These are phyloP conservation scores for Betta splendens DNA, from an alignment of 2,797 vertebrate species.

Conservation along the genomic window DNA sequence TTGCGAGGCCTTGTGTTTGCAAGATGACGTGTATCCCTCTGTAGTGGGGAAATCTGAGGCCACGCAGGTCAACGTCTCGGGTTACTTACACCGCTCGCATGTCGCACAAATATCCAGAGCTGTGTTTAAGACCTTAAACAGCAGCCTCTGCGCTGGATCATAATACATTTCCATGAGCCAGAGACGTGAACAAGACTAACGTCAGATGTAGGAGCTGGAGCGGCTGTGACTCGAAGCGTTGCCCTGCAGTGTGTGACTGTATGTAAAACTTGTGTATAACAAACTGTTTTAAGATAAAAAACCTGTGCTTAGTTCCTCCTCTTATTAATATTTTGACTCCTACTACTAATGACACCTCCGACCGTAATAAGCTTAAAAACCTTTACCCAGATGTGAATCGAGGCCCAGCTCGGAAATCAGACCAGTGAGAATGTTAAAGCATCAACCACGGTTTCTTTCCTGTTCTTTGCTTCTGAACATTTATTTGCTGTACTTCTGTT, in stretches of 20 bases:
- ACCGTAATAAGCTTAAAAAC: constrained; percentile 77
- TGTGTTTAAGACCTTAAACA: not conserved
- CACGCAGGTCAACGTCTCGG: constrained; percentile 44
- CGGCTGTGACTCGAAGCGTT: constrained; percentile 38
- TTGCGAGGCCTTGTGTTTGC: constrained; percentile 93
- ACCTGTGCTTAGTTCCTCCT: constrained; percentile 82
- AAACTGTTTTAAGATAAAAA: constrained; percentile 79
- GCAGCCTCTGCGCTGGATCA: constrained; percentile 42
- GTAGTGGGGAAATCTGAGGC: constrained; percentile 85
- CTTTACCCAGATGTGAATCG: constrained; percentile 63
- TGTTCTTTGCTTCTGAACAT: constrained; percentile 38
- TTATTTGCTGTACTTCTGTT: constrained; percentile 22
- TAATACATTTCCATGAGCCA: constrained; percentile 15
- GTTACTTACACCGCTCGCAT: not conserved
- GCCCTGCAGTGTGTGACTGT: constrained; percentile 84
- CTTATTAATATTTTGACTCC: constrained; percentile 68
- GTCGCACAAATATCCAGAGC: not conserved
- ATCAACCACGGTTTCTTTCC: constrained; percentile 60
- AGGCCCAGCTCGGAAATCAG: constrained; percentile 39
- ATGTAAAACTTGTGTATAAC: constrained; percentile 84
- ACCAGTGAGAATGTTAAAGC: constrained; percentile 67
- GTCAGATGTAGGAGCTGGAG: constrained; percentile 1
- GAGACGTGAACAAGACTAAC: constrained; percentile 7
- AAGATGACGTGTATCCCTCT: constrained; percentile 84
- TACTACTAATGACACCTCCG: constrained; percentile 76